Base-by-base conservation (phyloP, 1,140 invertebrate genomes). In the Eciton burchellii region DNA sequence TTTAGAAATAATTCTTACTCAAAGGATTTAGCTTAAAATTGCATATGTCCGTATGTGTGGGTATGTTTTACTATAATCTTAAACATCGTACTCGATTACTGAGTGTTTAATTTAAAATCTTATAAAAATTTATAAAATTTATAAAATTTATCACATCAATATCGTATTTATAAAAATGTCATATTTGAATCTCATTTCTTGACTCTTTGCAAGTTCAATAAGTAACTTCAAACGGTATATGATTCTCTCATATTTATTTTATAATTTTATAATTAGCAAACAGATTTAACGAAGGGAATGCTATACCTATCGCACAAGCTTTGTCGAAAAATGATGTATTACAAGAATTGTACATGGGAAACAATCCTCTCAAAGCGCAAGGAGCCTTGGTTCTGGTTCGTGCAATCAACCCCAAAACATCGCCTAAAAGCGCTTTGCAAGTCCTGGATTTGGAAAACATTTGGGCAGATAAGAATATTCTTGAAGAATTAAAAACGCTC, bases 361-460 rank as follows among this genome's bases (percentile, higher is more conserved):
- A 92, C 71, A 94, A 94, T 85, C 91, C 91, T 12, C 74, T 94
- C 3, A 84, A 73, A 54, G 24, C 86, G 29, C 54, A 79, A 12
- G 93, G 92, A 56, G 89, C 82, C 14, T 65, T 90, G 6, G 73
- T 70, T 45, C 73, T 94, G 12, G 70, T 93, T 5, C 54, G 83
- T 59, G 60, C 84, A 14, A 21, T 92, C 0, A 76, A 54, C 0
- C 74, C 89, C 6, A 21, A 73, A 16, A 65, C 81, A 45, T 70
- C 90, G 9, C 47, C 85, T 6, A 3, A 89, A 11, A 87, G 76
- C 52, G 19, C 72, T 54, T 56, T 95, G 65, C 54, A 86, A 9
- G 35, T 91, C 43, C 35, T 95, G 43, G 91, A 94, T 82, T 89
- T 95, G 59, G 91, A 92, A 45, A 92, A 93, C 76, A 87, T 94